Percentiles rank a stretch among this genome's conserved stretches.
Evolutionary conservation across 2,888 invertebrate genomes (phyloP).

Genomic region (Trissolcus japonicus): DNA sequence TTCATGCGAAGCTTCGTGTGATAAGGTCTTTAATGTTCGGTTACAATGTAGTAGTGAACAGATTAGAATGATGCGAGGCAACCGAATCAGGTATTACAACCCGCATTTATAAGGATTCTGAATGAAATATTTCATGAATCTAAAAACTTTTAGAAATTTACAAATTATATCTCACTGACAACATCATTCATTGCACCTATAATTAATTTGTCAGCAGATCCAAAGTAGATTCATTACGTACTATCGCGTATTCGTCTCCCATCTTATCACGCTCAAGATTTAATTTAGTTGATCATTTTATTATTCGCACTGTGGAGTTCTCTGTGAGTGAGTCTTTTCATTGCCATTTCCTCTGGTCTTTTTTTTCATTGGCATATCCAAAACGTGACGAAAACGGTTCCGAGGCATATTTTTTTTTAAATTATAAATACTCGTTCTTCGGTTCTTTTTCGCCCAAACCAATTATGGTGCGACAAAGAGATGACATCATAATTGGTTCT

Average conservation of each 20-base stretch:
- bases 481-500: conserved; percentile 58
- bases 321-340: not conserved
- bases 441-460: conserved; percentile 42
- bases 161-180: conserved; percentile 35
- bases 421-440: conserved; percentile 46
- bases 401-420: conserved; percentile 16
- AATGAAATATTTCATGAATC: not conserved
- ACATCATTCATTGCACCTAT: conserved; percentile 35
- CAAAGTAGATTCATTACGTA: conserved; percentile 46
- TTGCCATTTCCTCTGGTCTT: not conserved
- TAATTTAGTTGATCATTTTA: conserved; percentile 44
- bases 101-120: not conserved
- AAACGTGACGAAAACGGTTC: conserved; percentile 27
- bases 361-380: conserved; percentile 9
- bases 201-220: conserved; percentile 27
- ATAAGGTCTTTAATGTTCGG: not conserved
- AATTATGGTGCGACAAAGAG: conserved; percentile 54
- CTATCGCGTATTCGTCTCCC: conserved; percentile 21
- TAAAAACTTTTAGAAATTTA: not conserved
- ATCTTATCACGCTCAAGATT: conserved; percentile 32
- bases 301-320: conserved; percentile 25
- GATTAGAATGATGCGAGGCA: not conserved
- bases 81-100: not conserved
- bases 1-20: too few relatives aligned
- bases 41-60: not conserved